A percentile compares a stretch with the other conserved stretches of the same genome.
Evolutionary conservation across 2,113 vertebrate species (phyloP).

Genomic region (Caranx ignobilis): DNA sequence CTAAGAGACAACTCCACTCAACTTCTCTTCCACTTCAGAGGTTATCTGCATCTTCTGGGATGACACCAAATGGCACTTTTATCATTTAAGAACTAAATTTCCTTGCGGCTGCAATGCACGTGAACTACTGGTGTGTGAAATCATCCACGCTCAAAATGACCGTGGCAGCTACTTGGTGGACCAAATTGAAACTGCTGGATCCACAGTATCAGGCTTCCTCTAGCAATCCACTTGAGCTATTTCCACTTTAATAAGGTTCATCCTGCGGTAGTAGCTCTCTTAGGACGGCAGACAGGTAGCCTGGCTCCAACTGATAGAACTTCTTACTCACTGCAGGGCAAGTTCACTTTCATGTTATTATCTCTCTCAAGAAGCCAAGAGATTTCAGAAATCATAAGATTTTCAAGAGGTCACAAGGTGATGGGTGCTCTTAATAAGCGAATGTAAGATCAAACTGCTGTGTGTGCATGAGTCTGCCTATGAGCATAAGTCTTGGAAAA

Average conservation of each 20-base stretch:
- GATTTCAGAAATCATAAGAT: constrained; percentile 45
- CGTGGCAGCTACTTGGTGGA: constrained; percentile 21
- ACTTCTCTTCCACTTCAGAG: constrained; percentile 29
- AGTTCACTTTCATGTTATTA: constrained; percentile 69
- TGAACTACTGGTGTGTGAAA: constrained; percentile 56
- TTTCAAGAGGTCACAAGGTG: constrained; percentile 35
- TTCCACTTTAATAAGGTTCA: constrained; percentile 47
- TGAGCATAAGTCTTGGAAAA: background rate
- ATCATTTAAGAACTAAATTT: constrained; percentile 52
- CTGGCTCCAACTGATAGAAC: constrained; percentile 64
- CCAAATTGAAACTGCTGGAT: constrained; percentile 36
- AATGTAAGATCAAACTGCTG: constrained; percentile 1
- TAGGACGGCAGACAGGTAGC: constrained; percentile 19
- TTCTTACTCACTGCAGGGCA: constrained; percentile 1
- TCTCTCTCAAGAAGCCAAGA: constrained; percentile 32
- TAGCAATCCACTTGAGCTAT: constrained; percentile 43
- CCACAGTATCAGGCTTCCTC: constrained; percentile 19
- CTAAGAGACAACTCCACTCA: constrained; percentile 22
- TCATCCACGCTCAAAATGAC: constrained; percentile 34
- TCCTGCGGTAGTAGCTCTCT: constrained; percentile 16
- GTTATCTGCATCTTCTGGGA: constrained; percentile 37
- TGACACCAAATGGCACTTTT: constrained; percentile 14
- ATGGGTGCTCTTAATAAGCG: constrained; percentile 25
- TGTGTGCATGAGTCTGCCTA: background rate
- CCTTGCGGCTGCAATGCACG: constrained; percentile 28